Percentiles rank a stretch among this genome's conserved stretches.
phyloP scores from a whole-genome alignment of 2,888 invertebrate species.

The Hanleya hanleyi region DNA sequence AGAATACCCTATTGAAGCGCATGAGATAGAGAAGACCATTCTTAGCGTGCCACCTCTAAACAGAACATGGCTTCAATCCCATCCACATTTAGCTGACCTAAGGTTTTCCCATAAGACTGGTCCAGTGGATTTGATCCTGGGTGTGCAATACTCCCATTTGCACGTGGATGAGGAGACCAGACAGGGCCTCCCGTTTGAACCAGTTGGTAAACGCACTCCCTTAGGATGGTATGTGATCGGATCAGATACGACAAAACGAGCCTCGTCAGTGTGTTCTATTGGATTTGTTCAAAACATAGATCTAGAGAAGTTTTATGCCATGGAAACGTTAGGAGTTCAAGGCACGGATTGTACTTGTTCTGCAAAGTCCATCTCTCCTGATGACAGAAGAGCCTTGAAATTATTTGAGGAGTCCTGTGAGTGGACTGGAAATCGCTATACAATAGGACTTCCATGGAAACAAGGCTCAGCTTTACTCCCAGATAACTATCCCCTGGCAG shows the following conservation, averaged over 20 bases:
- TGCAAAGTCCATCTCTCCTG: neutral
- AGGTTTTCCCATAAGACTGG: neutral
- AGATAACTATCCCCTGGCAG: constrained; percentile 9
- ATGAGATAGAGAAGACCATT: constrained; percentile 24
- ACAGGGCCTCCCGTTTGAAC: constrained; percentile 13
- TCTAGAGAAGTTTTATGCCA: constrained; percentile 19
- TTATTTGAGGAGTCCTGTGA: constrained; percentile 2
- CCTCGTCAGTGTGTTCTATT: constrained; percentile 3
- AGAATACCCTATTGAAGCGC: constrained; percentile 20
- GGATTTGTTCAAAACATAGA: constrained; percentile 15
- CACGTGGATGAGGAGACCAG: neutral
- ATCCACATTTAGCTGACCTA: neutral
- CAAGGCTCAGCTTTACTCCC: constrained; percentile 1
- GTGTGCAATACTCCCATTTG: neutral
- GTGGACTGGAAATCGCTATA: neutral
- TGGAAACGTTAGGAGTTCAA: constrained; percentile 14
- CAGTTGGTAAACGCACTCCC: constrained; percentile 14
- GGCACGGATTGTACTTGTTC: neutral
- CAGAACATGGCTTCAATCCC: neutral
- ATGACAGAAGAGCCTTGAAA: neutral
- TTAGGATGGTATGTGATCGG: constrained; percentile 26
- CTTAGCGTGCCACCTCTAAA: constrained; percentile 1
- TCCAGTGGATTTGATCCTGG: neutral
- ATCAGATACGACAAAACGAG: constrained; percentile 4
- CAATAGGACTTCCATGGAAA: constrained; percentile 22